Percentiles rank a stretch among this genome's conserved stretches.
phyloP scores from a whole-genome alignment of 2,888 invertebrate genomes.

The Lasioglossum pauxillum region DNA sequence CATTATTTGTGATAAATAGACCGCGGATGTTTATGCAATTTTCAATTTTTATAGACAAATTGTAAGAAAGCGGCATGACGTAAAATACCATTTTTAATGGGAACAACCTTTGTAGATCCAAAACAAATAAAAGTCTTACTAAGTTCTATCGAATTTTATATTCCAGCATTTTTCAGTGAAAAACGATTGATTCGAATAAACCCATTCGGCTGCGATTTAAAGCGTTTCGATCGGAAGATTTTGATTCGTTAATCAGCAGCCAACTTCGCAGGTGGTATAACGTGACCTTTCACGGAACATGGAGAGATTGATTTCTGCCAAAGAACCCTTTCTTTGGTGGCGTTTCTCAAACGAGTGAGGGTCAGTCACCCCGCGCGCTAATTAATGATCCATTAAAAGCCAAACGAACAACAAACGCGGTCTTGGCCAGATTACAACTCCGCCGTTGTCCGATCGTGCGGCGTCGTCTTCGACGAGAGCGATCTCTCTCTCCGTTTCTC shows the following conservation, averaged over 20 bases:
- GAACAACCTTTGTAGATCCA: too few relatives aligned
- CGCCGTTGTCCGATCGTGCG: slow-evolving; percentile 26
- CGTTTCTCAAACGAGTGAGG: background rate
- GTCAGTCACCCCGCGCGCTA: slow-evolving; percentile 7
- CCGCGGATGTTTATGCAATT: too few relatives aligned
- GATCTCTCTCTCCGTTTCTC: background rate
- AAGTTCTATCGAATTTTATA: too few relatives aligned
- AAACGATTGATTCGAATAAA: too few relatives aligned
- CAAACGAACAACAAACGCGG: slow-evolving; percentile 37
- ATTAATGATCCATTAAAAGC: slow-evolving; percentile 50
- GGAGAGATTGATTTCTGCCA: background rate
- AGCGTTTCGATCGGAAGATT: background rate
- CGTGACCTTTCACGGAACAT: background rate
- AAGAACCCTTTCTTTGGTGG: slow-evolving; percentile 2
- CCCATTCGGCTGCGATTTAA: background rate
- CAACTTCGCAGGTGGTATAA: background rate
- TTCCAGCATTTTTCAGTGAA: too few relatives aligned
- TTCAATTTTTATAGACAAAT: too few relatives aligned
- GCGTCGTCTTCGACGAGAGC: slow-evolving; percentile 28
- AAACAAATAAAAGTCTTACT: too few relatives aligned
- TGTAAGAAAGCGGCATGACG: too few relatives aligned
- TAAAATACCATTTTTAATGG: too few relatives aligned
- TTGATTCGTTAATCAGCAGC: background rate
- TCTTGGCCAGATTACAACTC: slow-evolving; percentile 33
- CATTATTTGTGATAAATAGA: too few relatives aligned